Conservation (phyloP, 2,113 vertebrate species). For the Tiliqua scincoides region DNA sequence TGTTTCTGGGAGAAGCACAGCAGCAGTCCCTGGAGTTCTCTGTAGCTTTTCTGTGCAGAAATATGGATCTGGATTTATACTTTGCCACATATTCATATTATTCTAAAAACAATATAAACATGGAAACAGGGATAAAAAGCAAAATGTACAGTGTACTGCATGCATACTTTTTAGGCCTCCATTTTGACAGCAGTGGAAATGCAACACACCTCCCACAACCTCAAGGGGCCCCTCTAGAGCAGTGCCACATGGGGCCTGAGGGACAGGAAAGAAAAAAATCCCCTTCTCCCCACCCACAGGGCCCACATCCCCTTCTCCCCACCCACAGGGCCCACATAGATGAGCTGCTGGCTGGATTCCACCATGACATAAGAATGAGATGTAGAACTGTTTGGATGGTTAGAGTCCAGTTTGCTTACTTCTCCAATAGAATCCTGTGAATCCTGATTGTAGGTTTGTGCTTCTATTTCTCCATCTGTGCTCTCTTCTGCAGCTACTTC, state of each 20-base stretch:
- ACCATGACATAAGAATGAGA: not conserved
- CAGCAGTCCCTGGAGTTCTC: not conserved
- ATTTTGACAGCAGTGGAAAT: too few relatives aligned
- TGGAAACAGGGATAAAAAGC: too few relatives aligned
- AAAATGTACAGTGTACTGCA: too few relatives aligned
- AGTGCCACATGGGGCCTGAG: too few relatives aligned
- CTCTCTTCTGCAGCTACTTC: slow-evolving; percentile 89
- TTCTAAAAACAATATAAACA: not conserved
- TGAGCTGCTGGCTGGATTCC: not conserved
- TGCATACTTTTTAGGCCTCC: too few relatives aligned
- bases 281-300: not conserved
- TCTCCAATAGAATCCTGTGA: slow-evolving; percentile 86
- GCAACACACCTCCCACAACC: too few relatives aligned
- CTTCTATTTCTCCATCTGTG: slow-evolving; percentile 87
- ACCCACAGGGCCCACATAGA: not conserved
- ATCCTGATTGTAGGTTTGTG: slow-evolving; percentile 88
- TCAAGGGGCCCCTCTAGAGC: too few relatives aligned
- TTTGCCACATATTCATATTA: not conserved
- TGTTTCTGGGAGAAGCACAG: not conserved
- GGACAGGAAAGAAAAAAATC: too few relatives aligned
- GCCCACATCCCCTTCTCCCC: too few relatives aligned
- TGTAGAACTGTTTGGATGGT: not conserved
- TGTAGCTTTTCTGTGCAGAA: not conserved
- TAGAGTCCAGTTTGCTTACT: slow-evolving; percentile 70
- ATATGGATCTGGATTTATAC: not conserved